Evolutionary conservation across 2,888 invertebrate species (phyloP), one percentile per base, ranked within the genome.

Genomic region (Lithophane ornitopus): DNA sequence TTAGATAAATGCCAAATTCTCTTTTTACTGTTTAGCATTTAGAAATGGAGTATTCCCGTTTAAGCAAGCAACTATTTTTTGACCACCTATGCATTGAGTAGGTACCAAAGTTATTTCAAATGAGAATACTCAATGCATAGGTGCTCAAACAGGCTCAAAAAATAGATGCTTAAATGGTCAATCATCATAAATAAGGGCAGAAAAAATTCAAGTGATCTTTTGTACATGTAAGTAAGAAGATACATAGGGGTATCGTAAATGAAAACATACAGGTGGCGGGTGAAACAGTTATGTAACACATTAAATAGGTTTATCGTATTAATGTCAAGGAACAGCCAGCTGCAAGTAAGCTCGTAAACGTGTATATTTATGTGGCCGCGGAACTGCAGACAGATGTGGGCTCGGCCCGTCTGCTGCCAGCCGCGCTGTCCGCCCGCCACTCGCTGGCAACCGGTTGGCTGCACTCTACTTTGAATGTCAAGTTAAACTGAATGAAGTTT

Each of bases 271-370:
- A 61, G 52, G 69, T 76, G 26, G 28, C 28, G 71, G 11, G n/a
- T 69, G 49, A 41, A 61, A 41, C 46, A 52, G 63, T 63, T 26
- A 70, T 52, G 54, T 68, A 72, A 54, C 16, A 67, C 28, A 76
- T 77, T 68, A 81, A 70, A 82, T 82, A 82, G 77, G 67, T 81
- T 82, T 82, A 77, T 82, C 34, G 73, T 74, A 85, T 82, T 85
- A 78, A 83, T 82, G 82, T 83, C 78, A 83, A 82, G 82, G 82
- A 58, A 58, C 56, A 67, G 39, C 39, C 70, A 54, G 65, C 78
- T 83, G 82, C 68, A 77, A 70, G 49, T 73, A 82, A 85, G 82
- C 82, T 83, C 63, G 68, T 82, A 82, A 85, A 77, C 65, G 85
- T 82, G 74, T 58, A 61, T 65, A 65, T 81, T 71, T 82, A 63